Evolutionary conservation across 2,888 invertebrate genomes (phyloP), one percentile per base, ranked within the genome.

Genomic region (Latrodectus elegans): DNA sequence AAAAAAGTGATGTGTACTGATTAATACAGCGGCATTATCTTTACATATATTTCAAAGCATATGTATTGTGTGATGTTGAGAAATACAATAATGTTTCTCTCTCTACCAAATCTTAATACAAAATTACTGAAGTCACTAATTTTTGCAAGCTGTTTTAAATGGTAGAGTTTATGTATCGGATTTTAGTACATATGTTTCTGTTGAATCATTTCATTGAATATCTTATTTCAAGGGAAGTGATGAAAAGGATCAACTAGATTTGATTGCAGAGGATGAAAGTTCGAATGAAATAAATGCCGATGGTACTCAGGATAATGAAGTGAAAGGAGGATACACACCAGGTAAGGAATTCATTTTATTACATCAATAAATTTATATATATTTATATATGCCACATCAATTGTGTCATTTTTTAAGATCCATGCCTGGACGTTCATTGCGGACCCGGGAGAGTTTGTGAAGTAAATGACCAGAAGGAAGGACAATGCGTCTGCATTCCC

Each of bases 361-460:
- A 4, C 2, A 55, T 11, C 55, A 55, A 55, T 55, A 14, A 55
- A 4, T 55, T 4, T 55, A 55, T 55, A 4, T 55, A 1, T 55
- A 14, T 55, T 4, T 14, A 55, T 3, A 14, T 55, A 55, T 55
- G 2, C 55, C 55, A 4, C 55, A 55, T 55, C 15, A 55, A 15
- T 67, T 67, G 4, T 67, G 22, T 17, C 0, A 67, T 53, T 64
- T 10, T 51, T 72, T 8, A 60, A 93, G 97, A 97, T 93, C 96
- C 96, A 14, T 99, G 98, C 92, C 93, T 95, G 91, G 95, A 95
- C 91, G 96, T 97, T 92, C 95, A 95, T 92, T 99, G 99, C 93
- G 96, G 97, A 89, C 96, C 98, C 90, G 99, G 99, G 80, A 95
- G 97, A 92, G 94, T 97, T 90, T 99, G 99, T 92, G 95, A 95